phyloP scores from a whole-genome alignment of 1,140 invertebrate species.

The Drosophila kepulauana region DNA sequence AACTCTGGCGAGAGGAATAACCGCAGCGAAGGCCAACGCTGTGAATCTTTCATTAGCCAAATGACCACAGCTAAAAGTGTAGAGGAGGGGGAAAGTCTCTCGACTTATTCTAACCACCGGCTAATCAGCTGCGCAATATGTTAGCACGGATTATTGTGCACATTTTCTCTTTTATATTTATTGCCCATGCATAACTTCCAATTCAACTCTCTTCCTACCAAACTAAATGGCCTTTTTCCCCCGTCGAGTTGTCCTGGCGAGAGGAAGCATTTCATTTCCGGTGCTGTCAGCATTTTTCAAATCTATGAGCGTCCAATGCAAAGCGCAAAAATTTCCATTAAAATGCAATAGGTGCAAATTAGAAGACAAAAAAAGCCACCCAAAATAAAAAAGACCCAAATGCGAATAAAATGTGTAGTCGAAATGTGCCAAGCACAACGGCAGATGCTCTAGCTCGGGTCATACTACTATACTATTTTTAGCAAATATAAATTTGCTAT shows the following conservation, averaged over 20 bases:
- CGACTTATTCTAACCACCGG: constrained; percentile 33
- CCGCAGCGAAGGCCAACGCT: constrained; percentile 63
- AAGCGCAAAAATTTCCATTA: constrained; percentile 73
- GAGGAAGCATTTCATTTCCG: constrained; percentile 81
- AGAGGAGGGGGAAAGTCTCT: background rate
- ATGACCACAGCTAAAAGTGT: constrained; percentile 12
- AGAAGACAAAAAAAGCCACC: constrained; percentile 53
- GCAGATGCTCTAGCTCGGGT: constrained; percentile 14
- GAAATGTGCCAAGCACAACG: background rate
- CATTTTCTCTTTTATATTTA: constrained; percentile 61
- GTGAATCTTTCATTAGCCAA: constrained; percentile 52
- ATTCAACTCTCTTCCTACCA: background rate
- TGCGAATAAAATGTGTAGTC: constrained; percentile 28
- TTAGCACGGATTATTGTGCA: constrained; percentile 67
- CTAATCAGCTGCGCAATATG: constrained; percentile 76
- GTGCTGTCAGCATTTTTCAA: constrained; percentile 76
- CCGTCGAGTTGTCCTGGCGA: constrained; percentile 3
- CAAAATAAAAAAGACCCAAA: constrained; percentile 36
- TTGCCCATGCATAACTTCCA: constrained; percentile 55
- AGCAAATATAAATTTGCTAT: too few relatives aligned
- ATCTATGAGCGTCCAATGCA: constrained; percentile 80
- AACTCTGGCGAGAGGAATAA: constrained; percentile 34
- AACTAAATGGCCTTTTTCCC: constrained; percentile 13
- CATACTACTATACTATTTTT: too few relatives aligned
- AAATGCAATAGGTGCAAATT: constrained; percentile 81